phyloP scores from a whole-genome alignment of 2,113 vertebrate species.

The Erpornis zantholeuca region DNA sequence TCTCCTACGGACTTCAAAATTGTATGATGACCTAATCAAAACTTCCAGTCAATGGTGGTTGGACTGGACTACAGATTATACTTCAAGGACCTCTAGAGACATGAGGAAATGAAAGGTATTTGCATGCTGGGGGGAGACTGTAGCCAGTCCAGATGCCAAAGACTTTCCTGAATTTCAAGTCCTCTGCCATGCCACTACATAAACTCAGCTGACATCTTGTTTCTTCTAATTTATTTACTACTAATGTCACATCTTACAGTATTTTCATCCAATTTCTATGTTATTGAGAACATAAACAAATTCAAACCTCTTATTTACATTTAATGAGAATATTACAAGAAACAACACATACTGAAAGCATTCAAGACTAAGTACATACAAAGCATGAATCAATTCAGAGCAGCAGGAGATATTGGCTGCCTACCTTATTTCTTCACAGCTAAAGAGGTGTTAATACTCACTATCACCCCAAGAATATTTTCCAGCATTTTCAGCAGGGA shows the following conservation, averaged over 20 bases:
- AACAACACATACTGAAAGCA: background rate
- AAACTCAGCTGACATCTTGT: background rate
- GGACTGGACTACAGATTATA: background rate
- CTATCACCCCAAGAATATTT: background rate
- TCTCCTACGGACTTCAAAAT: background rate
- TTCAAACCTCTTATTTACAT: background rate
- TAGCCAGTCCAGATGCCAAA: background rate
- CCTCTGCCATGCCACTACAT: background rate
- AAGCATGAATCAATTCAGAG: background rate
- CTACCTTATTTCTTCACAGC: background rate
- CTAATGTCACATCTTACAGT: background rate
- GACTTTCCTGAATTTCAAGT: background rate
- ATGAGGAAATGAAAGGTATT: background rate
- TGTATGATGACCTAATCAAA: background rate
- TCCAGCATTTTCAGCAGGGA: background rate
- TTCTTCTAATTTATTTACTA: background rate
- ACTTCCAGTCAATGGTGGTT: background rate
- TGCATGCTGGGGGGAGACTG: background rate
- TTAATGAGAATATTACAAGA: background rate
- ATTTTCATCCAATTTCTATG: background rate
- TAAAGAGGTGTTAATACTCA: background rate
- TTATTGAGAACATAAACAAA: background rate
- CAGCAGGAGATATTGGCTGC: background rate
- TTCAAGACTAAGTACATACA: background rate
- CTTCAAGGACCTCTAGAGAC: background rate